Evolutionary conservation across 1,140 invertebrate genomes (phyloP).

Genomic region (Tetramorium alpestre): DNA sequence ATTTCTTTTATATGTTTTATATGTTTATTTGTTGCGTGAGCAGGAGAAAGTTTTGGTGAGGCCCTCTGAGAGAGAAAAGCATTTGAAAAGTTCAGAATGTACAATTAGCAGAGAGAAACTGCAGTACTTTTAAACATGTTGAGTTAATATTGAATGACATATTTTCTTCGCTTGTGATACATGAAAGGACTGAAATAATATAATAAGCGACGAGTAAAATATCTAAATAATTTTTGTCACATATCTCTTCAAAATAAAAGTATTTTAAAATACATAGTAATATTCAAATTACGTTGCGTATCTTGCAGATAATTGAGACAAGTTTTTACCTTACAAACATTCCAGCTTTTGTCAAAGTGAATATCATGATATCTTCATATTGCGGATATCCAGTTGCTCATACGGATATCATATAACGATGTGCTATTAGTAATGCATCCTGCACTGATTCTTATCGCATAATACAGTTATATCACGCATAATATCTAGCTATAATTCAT

Average conservation of each 20-base stretch:
- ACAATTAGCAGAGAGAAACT: not conserved
- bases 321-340: not conserved
- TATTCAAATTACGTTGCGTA: not conserved
- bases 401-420: slow-evolving; percentile 23
- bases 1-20: not conserved
- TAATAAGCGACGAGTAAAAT: not conserved
- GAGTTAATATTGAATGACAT: not conserved
- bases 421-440: not conserved
- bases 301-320: not conserved
- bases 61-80: not conserved
- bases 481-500: too few species aligned
- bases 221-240: not conserved
- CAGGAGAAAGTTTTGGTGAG: not conserved
- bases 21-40: not conserved
- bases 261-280: not conserved
- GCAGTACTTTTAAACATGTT: not conserved
- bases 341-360: not conserved
- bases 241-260: not conserved
- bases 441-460: not conserved
- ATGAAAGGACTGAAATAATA: not conserved
- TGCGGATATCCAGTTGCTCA: slow-evolving; percentile 3
- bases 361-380: slow-evolving; percentile 10
- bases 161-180: not conserved
- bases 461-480: not conserved
- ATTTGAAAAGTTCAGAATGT: not conserved